A percentile compares a stretch with the other conserved stretches of the same genome.
Conservation (phyloP, 2,888 invertebrate species). For the Erpobdella octoculata region DNA sequence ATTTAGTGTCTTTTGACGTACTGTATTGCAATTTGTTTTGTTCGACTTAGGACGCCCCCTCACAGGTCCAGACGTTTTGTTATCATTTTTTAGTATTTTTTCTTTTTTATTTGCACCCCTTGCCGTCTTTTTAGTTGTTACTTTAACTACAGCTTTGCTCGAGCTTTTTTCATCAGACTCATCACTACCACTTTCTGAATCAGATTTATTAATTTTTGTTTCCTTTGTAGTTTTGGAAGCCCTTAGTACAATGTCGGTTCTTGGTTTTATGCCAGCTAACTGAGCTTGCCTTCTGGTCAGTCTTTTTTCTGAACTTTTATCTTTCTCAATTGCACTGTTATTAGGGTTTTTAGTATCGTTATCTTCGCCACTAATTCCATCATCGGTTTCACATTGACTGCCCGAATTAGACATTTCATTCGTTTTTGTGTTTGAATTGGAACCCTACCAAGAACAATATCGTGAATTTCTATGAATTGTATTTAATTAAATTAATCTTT, state of each 20-base stretch:
- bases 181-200: background rate
- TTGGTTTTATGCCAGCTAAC: background rate
- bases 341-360: background rate
- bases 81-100: background rate
- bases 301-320: background rate
- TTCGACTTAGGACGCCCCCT: background rate
- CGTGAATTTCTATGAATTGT: too few species aligned
- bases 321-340: background rate
- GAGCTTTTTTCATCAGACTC: conserved; percentile 8
- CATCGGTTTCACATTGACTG: background rate
- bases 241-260: background rate
- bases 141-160: background rate
- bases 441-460: too few species aligned
- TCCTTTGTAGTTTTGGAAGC: background rate
- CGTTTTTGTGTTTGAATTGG: too few species aligned
- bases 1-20: too few species aligned
- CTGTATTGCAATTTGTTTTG: too few species aligned
- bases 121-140: background rate
- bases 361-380: background rate
- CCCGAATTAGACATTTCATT: too few species aligned
- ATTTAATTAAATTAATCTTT: too few species aligned
- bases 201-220: background rate
- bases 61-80: background rate
- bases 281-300: conserved; percentile 15
- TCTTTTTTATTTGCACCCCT: background rate